Conservation (phyloP, 2,113 vertebrate genomes). For the Podocnemis expansa region DNA sequence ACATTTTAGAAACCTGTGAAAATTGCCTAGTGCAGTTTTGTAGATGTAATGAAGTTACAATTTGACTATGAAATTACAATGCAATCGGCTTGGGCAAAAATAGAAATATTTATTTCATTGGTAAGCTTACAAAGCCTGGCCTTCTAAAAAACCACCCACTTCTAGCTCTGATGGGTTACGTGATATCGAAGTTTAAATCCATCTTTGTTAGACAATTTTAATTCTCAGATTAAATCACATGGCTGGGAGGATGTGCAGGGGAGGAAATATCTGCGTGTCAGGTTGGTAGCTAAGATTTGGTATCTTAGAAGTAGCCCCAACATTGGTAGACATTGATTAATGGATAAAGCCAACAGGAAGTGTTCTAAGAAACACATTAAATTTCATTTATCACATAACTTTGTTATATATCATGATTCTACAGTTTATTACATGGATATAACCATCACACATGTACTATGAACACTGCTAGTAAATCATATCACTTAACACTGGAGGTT, state of each 20-base stretch:
- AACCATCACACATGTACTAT: accelerated
- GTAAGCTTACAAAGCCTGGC: background rate
- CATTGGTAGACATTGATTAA: background rate
- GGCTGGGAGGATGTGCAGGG: background rate
- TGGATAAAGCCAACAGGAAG: background rate
- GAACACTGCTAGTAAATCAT: background rate
- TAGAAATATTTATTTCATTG: background rate
- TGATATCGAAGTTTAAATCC: background rate
- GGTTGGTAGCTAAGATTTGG: background rate
- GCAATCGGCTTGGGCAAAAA: background rate
- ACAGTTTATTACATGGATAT: background rate
- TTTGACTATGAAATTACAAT: background rate
- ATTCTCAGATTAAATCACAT: background rate
- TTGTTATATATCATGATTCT: background rate
- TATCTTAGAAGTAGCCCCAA: background rate
- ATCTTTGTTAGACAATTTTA: accelerated
- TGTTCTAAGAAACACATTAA: background rate
- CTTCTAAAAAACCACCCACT: background rate
- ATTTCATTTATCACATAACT: accelerated
- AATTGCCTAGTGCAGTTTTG: background rate
- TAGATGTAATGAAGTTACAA: accelerated
- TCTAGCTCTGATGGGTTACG: background rate
- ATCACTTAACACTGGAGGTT: background rate
- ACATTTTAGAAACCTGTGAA: background rate
- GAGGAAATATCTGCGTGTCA: background rate